Evolutionary conservation across 53 echinoderm and acorn worm species (phyloP).

Genomic region (Echinometra lucunter): DNA sequence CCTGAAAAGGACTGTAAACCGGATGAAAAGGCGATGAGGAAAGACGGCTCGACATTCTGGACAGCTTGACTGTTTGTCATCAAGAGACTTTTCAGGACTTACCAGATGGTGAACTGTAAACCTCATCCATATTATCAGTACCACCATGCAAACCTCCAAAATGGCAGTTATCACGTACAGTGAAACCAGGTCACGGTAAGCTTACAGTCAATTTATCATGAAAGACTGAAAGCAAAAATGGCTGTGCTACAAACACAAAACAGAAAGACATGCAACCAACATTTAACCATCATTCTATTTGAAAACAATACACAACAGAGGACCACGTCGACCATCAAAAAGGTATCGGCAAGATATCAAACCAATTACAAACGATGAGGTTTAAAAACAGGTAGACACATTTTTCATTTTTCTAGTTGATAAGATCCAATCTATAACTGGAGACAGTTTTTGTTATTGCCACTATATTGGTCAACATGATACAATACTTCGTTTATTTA

Average conservation of each 20-base stretch:
- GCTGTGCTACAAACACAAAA: background rate
- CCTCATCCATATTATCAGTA: too few species aligned
- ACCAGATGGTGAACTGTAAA: too few species aligned
- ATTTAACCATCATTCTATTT: background rate
- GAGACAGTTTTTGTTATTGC: background rate
- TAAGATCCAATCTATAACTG: background rate
- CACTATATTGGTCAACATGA: background rate
- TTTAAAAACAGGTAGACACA: background rate
- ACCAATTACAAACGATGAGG: background rate
- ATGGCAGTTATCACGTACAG: too few species aligned
- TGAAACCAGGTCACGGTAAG: background rate
- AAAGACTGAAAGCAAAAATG: slow-evolving; percentile 21
- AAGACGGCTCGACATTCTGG: too few species aligned
- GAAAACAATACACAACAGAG: background rate
- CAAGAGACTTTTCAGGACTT: too few species aligned
- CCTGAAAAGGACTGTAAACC: too few species aligned
- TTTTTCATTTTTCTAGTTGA: background rate
- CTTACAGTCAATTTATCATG: background rate
- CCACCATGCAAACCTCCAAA: too few species aligned
- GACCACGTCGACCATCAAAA: background rate
- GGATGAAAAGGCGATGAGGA: too few species aligned
- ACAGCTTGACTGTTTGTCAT: too few species aligned
- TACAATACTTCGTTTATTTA: background rate
- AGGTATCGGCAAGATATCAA: slow-evolving; percentile 29
- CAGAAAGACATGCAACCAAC: background rate